Evolutionary conservation across 92 coral and sea anemone genomes (phyloP).

Genomic region (Phenganax marumi): DNA sequence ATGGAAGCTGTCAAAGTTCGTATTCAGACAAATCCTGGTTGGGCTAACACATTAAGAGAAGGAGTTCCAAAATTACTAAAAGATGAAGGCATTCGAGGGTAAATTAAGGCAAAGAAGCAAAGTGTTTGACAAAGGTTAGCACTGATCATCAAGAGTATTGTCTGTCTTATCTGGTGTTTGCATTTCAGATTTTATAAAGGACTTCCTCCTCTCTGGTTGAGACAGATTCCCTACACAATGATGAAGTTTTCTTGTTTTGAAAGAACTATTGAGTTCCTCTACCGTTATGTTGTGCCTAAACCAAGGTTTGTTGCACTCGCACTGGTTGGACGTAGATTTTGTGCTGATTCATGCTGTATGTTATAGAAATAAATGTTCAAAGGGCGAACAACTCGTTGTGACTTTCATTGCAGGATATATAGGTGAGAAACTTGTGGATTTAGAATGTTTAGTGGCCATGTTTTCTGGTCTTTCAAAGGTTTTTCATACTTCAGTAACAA

Average conservation of each 20-base stretch:
- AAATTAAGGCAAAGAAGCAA: conserved; percentile 4
- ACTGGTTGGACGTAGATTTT: no score
- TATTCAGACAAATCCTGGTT: conserved; percentile 95
- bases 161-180: background rate
- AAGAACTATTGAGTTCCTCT: conserved; percentile 89
- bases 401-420: conserved; percentile 98
- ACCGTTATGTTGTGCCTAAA: conserved; percentile 90
- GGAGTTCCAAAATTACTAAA: conserved; percentile 79
- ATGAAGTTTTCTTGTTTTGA: conserved; percentile 99
- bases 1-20: conserved; percentile 99
- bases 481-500: background rate
- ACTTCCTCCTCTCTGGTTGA: conserved; percentile 93
- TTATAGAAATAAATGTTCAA: conserved; percentile 75
- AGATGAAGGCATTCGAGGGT: conserved; percentile 95
- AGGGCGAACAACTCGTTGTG: conserved; percentile 89
- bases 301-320: conserved; percentile 68
- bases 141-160: background rate
- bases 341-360: background rate
- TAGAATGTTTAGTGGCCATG: background rate
- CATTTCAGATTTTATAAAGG: conserved; percentile 90
- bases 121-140: no score
- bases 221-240: conserved; percentile 99
- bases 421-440: conserved; percentile 59
- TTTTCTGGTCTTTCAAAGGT: background rate
- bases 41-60: conserved; percentile 88